A percentile compares a stretch with the other conserved stretches of the same genome.
These are phyloP conservation scores for Hecatera dysodea DNA, from an alignment of 2,888 invertebrate genomes.

Conservation along the genomic window DNA sequence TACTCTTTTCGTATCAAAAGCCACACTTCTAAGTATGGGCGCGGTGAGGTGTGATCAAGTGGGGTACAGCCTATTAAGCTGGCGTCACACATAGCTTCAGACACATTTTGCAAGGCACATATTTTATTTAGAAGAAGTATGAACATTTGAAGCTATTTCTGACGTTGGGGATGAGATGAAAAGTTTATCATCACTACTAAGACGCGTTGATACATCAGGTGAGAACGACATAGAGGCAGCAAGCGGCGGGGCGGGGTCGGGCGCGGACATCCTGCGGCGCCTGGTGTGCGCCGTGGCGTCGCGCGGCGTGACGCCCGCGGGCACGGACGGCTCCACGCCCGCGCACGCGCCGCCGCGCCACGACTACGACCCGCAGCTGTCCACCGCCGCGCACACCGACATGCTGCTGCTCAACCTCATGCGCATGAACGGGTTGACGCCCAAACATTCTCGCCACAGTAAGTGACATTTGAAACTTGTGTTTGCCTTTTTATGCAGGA, in stretches of 20 bases:
- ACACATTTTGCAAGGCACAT: neutral
- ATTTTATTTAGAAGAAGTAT: too few relatives aligned
- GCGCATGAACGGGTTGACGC: constrained; percentile 85
- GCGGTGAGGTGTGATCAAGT: constrained; percentile 56
- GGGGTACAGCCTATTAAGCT: constrained; percentile 33
- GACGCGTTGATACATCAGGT: constrained; percentile 70
- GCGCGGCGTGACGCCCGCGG: constrained; percentile 72
- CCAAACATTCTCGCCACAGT: constrained; percentile 78
- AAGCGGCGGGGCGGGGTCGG: constrained; percentile 65
- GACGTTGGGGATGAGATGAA: neutral
- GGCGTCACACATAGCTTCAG: constrained; percentile 15
- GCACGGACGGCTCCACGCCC: constrained; percentile 60
- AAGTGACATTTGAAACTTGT: constrained; percentile 33
- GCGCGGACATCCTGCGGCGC: constrained; percentile 79
- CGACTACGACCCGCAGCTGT: constrained; percentile 80
- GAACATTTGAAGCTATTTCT: constrained; percentile 21
- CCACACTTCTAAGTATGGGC: neutral
- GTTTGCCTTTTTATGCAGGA: too few relatives aligned
- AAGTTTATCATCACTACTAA: neutral
- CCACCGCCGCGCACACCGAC: constrained; percentile 84
- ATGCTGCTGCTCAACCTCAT: constrained; percentile 87
- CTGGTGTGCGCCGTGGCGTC: constrained; percentile 79
- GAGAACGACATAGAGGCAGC: constrained; percentile 86
- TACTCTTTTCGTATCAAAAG: neutral
- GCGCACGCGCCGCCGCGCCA: constrained; percentile 59